phyloP scores from a whole-genome alignment of 2,797 vertebrate genomes.

The Pseudomugil tenellus region DNA sequence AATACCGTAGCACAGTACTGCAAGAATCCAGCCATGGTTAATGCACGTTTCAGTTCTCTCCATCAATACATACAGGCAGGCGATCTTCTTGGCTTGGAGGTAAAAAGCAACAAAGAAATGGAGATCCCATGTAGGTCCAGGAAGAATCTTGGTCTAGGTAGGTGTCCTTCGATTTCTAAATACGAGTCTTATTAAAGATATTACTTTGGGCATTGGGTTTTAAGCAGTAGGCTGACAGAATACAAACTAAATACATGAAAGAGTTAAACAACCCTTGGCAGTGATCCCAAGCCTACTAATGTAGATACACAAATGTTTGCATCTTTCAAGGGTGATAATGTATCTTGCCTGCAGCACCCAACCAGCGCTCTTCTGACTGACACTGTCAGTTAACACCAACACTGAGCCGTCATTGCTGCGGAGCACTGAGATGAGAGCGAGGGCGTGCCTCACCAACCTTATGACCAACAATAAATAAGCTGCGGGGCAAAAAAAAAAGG shows the following conservation, averaged over 20 bases:
- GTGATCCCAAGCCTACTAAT: slow-evolving; percentile 4
- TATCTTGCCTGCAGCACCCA: slow-evolving; percentile 53
- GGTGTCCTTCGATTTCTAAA: not conserved
- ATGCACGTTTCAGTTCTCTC: slow-evolving; percentile 24
- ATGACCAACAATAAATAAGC: slow-evolving; percentile 48
- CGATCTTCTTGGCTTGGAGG: slow-evolving; percentile 57
- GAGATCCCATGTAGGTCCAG: slow-evolving; percentile 22
- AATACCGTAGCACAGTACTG: slow-evolving; percentile 29
- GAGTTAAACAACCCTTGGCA: slow-evolving; percentile 1
- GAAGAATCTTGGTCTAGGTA: not conserved
- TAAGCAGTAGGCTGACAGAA: not conserved
- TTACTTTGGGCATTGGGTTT: not conserved
- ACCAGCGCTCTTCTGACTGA: slow-evolving; percentile 31
- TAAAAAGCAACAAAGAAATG: slow-evolving; percentile 24
- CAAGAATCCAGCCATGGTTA: slow-evolving; percentile 31
- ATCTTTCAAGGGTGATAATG: slow-evolving; percentile 56
- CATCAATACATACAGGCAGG: slow-evolving; percentile 53
- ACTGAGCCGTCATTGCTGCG: slow-evolving; percentile 42
- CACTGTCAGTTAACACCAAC: slow-evolving; percentile 50
- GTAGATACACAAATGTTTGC: slow-evolving; percentile 25
- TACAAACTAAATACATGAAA: not conserved
- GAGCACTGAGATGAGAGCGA: slow-evolving; percentile 23
- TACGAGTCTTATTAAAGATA: not conserved
- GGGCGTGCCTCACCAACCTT: slow-evolving; percentile 46
- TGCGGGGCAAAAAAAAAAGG: slow-evolving; percentile 39